A percentile compares a stretch with the other conserved stretches of the same genome.
Evolutionary conservation across 2,797 vertebrate species (phyloP).

Genomic region (Chaetodon trifasciatus): DNA sequence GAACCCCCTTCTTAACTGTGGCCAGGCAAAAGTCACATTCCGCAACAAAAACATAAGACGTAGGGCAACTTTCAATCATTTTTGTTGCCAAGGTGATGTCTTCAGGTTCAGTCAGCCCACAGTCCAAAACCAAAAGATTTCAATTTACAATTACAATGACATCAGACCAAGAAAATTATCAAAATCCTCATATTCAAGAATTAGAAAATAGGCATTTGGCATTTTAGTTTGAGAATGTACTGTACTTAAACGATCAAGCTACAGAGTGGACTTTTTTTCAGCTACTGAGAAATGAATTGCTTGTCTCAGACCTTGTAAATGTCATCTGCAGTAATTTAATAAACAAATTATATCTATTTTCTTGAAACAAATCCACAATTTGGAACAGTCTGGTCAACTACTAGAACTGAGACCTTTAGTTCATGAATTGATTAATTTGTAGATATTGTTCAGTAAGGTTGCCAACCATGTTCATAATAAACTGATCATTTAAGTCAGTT

Average conservation of each 20-base stretch:
- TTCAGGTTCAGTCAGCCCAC: not conserved
- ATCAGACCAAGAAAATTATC: not conserved
- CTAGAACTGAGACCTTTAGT: not conserved
- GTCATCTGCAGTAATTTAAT: no score
- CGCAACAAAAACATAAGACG: not conserved
- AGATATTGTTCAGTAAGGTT: not conserved
- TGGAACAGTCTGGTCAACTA: not conserved
- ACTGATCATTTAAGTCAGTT: not conserved
- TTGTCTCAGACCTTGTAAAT: not conserved
- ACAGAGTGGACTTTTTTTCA: no score
- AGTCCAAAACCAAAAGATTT: not conserved
- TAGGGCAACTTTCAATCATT: not conserved
- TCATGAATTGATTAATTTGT: not conserved
- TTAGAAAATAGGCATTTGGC: not conserved
- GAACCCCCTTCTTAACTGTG: no score
- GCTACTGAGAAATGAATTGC: accelerated
- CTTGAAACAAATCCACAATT: not conserved
- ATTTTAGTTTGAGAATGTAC: not conserved
- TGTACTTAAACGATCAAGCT: no score
- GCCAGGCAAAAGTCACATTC: not conserved
- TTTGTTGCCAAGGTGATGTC: not conserved
- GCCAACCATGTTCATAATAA: not conserved
- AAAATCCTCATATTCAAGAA: no score
- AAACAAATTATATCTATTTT: not conserved
- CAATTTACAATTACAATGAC: not conserved